Percentiles rank a stretch among this genome's conserved stretches.
Evolutionary conservation across 2,113 vertebrate genomes (phyloP).

Genomic region (Ammodytes marinus): DNA sequence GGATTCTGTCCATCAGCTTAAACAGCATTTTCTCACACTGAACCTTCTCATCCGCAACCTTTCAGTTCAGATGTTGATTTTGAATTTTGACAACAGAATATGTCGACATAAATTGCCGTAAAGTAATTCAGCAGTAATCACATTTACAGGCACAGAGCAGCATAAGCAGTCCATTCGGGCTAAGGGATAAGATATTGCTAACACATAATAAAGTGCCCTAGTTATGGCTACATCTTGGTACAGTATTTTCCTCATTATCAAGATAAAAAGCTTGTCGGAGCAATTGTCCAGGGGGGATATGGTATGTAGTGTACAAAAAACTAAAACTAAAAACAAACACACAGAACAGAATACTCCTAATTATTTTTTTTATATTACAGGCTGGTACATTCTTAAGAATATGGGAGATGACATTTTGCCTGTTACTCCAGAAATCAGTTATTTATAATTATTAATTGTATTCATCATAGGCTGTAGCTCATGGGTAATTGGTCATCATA

Average conservation of each 20-base stretch:
- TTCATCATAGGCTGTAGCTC: neutral
- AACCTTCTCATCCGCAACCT: constrained; percentile 29
- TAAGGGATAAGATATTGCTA: neutral
- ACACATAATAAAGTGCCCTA: constrained; percentile 24
- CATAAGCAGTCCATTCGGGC: neutral
- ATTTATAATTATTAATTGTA: neutral
- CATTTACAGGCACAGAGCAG: neutral
- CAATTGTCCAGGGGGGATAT: constrained; percentile 4
- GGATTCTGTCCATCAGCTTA: constrained; percentile 25
- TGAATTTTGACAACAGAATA: constrained; percentile 16
- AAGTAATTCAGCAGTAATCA: neutral
- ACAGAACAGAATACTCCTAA: neutral
- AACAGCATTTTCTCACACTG: constrained; percentile 21
- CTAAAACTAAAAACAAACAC: neutral
- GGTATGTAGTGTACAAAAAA: neutral
- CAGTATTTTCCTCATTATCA: constrained; percentile 24
- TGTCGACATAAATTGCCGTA: constrained; percentile 2
- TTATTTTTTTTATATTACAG: neutral
- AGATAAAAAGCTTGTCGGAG: constrained; percentile 1
- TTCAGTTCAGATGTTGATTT: constrained; percentile 41
- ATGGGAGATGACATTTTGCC: neutral
- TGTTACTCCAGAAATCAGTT: neutral
- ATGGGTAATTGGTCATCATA: constrained; percentile 15
- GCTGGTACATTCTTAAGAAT: neutral
- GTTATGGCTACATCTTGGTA: neutral